A percentile compares a stretch with the other conserved stretches of the same genome.
These are phyloP conservation scores for Lampris megalopsis DNA, from an alignment of 2,113 vertebrate genomes.

Conservation along the genomic window DNA sequence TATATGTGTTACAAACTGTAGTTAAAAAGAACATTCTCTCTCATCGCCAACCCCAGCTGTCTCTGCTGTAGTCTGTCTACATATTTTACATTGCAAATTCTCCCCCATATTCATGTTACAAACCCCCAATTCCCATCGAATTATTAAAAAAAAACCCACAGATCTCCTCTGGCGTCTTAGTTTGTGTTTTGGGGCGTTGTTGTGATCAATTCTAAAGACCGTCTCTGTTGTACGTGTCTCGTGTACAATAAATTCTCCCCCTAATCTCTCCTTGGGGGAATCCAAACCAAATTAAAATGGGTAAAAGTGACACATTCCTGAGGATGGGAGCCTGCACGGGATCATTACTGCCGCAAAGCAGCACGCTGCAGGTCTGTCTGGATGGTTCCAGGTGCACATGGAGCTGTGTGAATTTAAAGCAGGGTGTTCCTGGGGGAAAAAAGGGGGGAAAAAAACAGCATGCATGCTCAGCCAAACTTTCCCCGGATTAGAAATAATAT, in stretches of 20 bases:
- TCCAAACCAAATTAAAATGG: neutral
- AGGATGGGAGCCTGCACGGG: neutral
- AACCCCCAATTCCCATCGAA: too few species aligned
- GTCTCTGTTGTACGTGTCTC: neutral
- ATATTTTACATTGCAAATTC: too few species aligned
- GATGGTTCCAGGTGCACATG: neutral
- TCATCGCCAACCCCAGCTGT: too few species aligned
- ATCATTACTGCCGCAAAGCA: neutral
- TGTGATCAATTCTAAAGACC: too few species aligned
- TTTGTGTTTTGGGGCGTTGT: too few species aligned
- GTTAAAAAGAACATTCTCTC: too few species aligned
- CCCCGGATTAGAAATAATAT: conserved; percentile 14
- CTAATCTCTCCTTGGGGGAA: neutral
- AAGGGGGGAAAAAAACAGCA: neutral
- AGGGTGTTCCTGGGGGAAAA: neutral
- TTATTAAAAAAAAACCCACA: too few species aligned
- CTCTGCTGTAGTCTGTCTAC: too few species aligned
- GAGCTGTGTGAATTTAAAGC: conserved; percentile 22
- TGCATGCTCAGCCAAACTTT: conserved; percentile 15
- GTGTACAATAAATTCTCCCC: neutral
- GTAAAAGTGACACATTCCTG: neutral
- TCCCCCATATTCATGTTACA: too few species aligned
- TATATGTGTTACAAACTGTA: too few species aligned
- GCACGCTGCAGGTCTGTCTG: conserved; percentile 16
- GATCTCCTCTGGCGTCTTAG: too few species aligned